Conservation (phyloP, 2,797 vertebrate genomes). For the Pseudochirops corinnae region DNA sequence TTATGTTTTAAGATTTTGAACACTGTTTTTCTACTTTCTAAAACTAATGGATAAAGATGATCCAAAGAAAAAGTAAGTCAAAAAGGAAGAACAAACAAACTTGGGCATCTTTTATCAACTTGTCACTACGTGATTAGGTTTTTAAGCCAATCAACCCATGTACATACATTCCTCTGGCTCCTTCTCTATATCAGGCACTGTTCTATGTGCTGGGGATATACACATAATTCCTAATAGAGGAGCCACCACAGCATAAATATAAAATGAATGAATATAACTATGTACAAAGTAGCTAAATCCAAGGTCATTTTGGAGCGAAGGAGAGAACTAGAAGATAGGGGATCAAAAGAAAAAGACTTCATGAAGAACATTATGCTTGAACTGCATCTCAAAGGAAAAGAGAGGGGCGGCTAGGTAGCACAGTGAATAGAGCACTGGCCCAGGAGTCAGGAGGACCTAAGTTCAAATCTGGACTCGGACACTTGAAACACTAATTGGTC, state of each 20-base stretch:
- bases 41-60: conserved; percentile 61
- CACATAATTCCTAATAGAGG: neutral
- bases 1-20: conserved; percentile 55
- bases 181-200: neutral
- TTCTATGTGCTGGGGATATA: neutral
- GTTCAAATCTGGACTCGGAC: too few species aligned
- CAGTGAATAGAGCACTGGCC: too few species aligned
- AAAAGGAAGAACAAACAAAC: neutral
- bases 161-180: neutral
- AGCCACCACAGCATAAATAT: neutral
- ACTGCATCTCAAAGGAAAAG: neutral
- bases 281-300: neutral
- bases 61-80: neutral
- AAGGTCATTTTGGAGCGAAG: neutral
- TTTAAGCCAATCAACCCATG: neutral
- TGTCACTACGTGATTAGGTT: neutral
- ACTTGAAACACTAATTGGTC: too few species aligned
- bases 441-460: too few species aligned
- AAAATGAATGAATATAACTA: neutral
- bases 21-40: conserved; percentile 53
- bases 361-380: neutral
- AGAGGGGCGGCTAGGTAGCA: too few species aligned
- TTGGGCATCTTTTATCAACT: neutral
- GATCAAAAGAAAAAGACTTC: neutral
- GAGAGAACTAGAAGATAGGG: neutral